Base-by-base conservation (phyloP, 2,113 vertebrate genomes). In the Scopus umbretta region DNA sequence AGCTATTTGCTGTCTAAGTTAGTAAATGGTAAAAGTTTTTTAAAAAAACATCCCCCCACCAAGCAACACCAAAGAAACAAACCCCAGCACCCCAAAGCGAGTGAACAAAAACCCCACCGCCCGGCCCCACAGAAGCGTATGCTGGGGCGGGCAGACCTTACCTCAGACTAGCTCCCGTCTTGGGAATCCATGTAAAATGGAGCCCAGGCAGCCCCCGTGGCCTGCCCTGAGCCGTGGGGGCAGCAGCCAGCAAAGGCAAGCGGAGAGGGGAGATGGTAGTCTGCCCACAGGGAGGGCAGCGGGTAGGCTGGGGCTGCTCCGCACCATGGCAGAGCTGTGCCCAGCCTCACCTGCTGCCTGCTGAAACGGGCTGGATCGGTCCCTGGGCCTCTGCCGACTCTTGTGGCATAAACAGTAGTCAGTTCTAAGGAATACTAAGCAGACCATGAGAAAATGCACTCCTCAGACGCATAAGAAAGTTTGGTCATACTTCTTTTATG, bases 341-440 rank as follows among this genome's bases (percentile, higher is more conserved):
- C 43, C 32, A 38, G 38, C 43, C 29, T 59, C 13, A 3, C 27
- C 36, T 6, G 6, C 7, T 25, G 32, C 19, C 7, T 12, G 34
- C 1, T 0, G 7, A 18, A 8, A 2, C 0, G 2, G 34, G 17
- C 25, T 32, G 36, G 14, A n/a, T 21, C 4, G 2, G 15, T 5
- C 17, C 15, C 10, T 27, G 63, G 8, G 11, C n/a, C 53, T 30
- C 34, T 26, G 1, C 6, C 13, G 26, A 16, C 26, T 36, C 7
- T 0, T 36, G 22, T 26, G 22, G 40, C 2, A 0, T 16, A 20
- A 61, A 27, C 6, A 34, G 4, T 14, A 12, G 4, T 12, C 14
- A 15, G 13, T 13, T 52, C 16, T 17, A 9, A 8, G 13, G 13
- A 47, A 21, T 7, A 16, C 22, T 6, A 38, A 56, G 58, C 30